Base-by-base conservation (phyloP, 2,113 vertebrate species). In the Corythaeola cristata region DNA sequence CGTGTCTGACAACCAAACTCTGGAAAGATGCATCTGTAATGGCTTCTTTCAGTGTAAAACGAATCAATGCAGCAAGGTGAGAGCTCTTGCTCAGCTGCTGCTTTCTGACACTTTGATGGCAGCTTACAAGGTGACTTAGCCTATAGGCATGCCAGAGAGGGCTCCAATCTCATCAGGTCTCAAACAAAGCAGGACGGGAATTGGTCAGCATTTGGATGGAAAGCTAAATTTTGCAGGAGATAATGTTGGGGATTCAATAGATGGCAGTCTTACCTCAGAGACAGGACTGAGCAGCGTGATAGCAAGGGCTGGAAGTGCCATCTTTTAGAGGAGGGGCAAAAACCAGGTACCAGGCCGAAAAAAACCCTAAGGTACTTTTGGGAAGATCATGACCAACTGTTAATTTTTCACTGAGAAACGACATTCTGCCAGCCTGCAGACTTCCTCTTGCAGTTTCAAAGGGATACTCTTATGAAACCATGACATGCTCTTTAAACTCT, bases 181-280 rank as follows among this genome's bases (percentile, higher is more conserved):
- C 69, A 60, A 89, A 30, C 21, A 67, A 76, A 59, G 75, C 22
- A 53, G 45, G 23, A 50, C 45, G 45, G 49, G 30, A 71, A 56
- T 1, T 8, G 68, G 45, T 33, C 90, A 73, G 86, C 16, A 17
- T 67, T 56, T 41, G 21, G 24, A 62, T 11, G 23, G 68, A 83
- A 88, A 80, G 39, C 19, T 85, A 15, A 56, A 37, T 53, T 91
- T 75, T 76, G 37, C 9, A 1, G 35, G 73, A 80, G 62, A 84
- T 32, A 15, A 55, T 62, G 56, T 7, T 35, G n/a, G n/a, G 11
- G 52, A 86, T 94, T 96, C 95, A 95, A 91, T 56, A 97, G 96
- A 62, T 88, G 92, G 96, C 92, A 97, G 83, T 68, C 90, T 94
- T 59, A 73, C 41, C 78, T 73, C 81, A 81, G 71, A 80, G 45